A percentile compares a stretch with the other conserved stretches of the same genome.
These are phyloP conservation scores for Brenthis ino DNA, from an alignment of 2,888 invertebrate species.

Conservation along the genomic window DNA sequence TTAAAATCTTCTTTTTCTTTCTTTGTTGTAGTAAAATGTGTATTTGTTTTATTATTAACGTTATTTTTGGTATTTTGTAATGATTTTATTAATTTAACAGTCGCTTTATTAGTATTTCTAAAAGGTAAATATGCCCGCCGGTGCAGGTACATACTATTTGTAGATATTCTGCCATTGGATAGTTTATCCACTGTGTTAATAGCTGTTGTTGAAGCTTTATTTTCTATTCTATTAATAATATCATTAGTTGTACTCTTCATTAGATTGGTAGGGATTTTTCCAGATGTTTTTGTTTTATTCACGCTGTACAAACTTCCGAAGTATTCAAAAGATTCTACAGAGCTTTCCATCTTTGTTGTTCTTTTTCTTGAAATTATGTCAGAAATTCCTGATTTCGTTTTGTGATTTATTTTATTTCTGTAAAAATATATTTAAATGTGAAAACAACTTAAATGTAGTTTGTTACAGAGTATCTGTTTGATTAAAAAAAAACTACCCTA, in stretches of 20 bases:
- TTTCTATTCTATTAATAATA: not conserved
- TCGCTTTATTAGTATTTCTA: not conserved
- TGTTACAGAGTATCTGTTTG: not conserved
- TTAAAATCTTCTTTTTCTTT: not conserved
- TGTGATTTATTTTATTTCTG: not conserved
- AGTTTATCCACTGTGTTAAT: too few relatives aligned
- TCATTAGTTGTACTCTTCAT: not conserved
- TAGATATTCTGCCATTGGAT: too few relatives aligned
- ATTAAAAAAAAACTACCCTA: not conserved
- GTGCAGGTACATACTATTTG: too few relatives aligned
- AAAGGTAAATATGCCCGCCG: not conserved
- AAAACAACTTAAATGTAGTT: not conserved
- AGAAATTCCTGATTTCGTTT: not conserved
- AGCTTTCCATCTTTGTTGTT: not conserved
- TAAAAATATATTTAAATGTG: not conserved
- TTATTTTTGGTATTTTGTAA: not conserved
- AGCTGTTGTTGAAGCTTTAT: not conserved
- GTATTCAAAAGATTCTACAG: conserved; percentile 25
- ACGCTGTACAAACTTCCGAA: conserved; percentile 32
- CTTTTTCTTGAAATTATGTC: not conserved
- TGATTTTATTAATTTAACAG: not conserved
- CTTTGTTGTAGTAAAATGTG: too few relatives aligned
- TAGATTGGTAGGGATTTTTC: not conserved
- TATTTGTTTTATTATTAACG: not conserved
- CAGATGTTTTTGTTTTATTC: not conserved